Base-by-base conservation (phyloP, 2,113 vertebrate species). In the Entosphenus tridentatus region DNA sequence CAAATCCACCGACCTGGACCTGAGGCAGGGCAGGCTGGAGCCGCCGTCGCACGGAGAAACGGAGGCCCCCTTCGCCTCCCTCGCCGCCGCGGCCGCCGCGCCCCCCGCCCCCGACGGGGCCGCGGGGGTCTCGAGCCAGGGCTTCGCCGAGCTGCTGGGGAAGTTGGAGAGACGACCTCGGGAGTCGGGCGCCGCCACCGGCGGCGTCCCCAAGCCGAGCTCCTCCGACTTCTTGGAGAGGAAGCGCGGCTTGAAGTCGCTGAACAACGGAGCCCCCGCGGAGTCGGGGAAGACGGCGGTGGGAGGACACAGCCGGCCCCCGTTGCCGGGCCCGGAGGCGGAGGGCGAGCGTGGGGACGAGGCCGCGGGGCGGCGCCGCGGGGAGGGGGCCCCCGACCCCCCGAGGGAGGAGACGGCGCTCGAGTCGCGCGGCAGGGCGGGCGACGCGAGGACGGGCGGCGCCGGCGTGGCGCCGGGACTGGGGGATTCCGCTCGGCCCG, bases 1-100 rank as follows among this genome's bases (percentile, higher is more conserved):
- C n/a, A 65, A 65, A 21, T 65, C 62, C 62, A 65, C 62, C 21
- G 62, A 65, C 21, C 62, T 65, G n/a, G 62, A 65, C 21, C 62
- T 65, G n/a, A n/a, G 62, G n/a, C 62, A n/a, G 21, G n/a, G n/a
- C 62, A 65, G 62, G n/a, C 21, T 65, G 9, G 62, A 65, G 62
- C 62, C n/a, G n/a, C 62, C 10, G 21, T 16, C n/a, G n/a, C 62
- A 65, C 10, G 7, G 39, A 39, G 39, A 39, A 5, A 7, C 39
- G 39, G 39, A 39, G 39, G 39, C 39, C 39, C 3, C 39, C 39
- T 39, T 39, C 39, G 39, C 39, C 39, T 39, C 39, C 39, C 39
- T 39, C 39, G 39, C 39, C 39, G 39, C 39, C 39, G 39, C 39
- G 39, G 39, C 39, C 39, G 5, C 39, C 39, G 39, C 39, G 39